These are phyloP conservation scores for Orthosia cruda DNA, from an alignment of 2,888 invertebrate genomes.

Conservation along the genomic window DNA sequence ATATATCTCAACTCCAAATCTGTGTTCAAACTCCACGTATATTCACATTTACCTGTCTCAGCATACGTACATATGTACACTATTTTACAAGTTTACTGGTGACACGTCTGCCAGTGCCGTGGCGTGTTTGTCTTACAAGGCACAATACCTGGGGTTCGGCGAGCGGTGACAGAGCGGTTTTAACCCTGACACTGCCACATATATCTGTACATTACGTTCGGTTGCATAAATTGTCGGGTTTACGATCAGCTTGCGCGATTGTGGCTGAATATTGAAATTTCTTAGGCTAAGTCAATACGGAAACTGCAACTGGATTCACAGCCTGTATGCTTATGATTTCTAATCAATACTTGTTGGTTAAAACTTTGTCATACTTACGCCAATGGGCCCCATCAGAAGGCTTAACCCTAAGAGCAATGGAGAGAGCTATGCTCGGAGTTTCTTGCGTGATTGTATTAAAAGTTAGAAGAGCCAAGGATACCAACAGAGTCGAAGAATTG, in stretches of 20 bases:
- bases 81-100: constrained; percentile 23
- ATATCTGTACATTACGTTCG: constrained; percentile 32
- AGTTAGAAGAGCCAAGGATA: too few species aligned
- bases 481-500: too few species aligned
- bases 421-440: too few species aligned
- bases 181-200: constrained; percentile 24
- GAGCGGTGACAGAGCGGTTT: constrained; percentile 37
- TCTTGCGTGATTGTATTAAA: too few species aligned
- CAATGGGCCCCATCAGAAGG: too few species aligned
- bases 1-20: constrained; percentile 13
- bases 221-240: constrained; percentile 44
- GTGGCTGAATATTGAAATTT: constrained; percentile 21
- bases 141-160: constrained; percentile 31
- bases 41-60: constrained; percentile 16
- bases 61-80: constrained; percentile 3
- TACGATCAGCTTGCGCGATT: constrained; percentile 34
- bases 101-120: constrained; percentile 31
- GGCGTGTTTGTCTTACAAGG: constrained; percentile 35
- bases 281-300: neutral
- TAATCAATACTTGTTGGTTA: neutral
- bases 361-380: neutral
- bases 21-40: neutral
- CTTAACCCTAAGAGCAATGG: too few species aligned
- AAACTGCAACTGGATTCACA: neutral
- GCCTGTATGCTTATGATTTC: neutral